phyloP scores from a whole-genome alignment of 2,888 invertebrate genomes.

The Eilema caniola region DNA sequence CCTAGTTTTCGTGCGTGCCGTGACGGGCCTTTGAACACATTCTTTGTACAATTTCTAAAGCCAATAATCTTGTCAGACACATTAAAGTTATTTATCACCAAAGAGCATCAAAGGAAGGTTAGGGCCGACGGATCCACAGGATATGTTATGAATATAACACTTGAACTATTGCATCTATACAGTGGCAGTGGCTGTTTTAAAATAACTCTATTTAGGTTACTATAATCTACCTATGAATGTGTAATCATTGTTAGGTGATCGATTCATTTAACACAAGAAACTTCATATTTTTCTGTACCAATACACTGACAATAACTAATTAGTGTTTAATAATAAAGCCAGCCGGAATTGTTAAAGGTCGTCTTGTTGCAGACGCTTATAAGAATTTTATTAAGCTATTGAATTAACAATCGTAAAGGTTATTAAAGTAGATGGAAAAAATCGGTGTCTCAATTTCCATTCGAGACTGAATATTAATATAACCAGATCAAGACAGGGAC shows the following conservation, averaged over 20 bases:
- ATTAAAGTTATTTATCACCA: conserved; percentile 3
- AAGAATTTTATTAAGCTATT: background rate
- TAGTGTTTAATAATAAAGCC: background rate
- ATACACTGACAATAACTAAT: background rate
- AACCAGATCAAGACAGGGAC: background rate
- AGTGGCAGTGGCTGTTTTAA: background rate
- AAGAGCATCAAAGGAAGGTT: background rate
- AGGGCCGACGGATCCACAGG: background rate
- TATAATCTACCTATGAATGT: background rate
- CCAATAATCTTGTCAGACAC: background rate
- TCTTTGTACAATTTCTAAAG: conserved; percentile 2
- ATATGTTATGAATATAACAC: background rate
- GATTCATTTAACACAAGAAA: background rate
- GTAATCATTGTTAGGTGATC: no score
- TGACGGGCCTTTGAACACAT: conserved; percentile 1
- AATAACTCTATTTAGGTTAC: background rate
- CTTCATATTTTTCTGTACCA: background rate
- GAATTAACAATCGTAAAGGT: background rate
- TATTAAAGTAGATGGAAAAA: background rate
- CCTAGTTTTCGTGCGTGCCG: conserved; percentile 1
- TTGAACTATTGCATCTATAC: background rate
- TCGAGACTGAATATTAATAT: no score
- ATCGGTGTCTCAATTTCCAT: background rate
- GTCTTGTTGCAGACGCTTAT: background rate
- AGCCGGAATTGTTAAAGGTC: background rate